phyloP scores from a whole-genome alignment of 2,797 vertebrate genomes.

The Acanthurus leucopareius region DNA sequence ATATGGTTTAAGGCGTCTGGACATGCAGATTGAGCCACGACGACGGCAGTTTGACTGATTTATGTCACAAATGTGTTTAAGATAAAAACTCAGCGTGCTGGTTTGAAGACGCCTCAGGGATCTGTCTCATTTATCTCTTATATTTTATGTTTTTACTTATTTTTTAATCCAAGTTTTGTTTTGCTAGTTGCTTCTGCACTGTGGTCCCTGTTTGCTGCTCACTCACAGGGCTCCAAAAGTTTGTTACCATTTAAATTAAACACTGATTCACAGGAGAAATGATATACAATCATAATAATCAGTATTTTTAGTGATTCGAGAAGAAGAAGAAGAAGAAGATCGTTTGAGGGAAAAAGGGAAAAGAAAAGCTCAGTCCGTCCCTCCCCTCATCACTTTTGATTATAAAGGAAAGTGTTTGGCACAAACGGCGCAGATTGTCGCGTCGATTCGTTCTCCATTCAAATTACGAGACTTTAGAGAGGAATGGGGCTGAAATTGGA shows the following conservation, averaged over 20 bases:
- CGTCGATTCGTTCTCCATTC: conserved; percentile 25
- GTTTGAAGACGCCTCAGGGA: background rate
- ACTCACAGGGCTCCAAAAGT: no score
- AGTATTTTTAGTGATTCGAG: no score
- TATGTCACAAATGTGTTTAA: background rate
- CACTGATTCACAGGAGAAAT: no score
- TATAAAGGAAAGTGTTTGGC: conserved; percentile 19
- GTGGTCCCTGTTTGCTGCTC: no score
- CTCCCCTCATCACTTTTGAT: conserved; percentile 6
- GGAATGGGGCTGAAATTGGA: background rate
- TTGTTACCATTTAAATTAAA: no score
- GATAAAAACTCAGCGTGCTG: background rate
- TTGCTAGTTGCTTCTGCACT: no score
- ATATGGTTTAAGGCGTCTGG: background rate
- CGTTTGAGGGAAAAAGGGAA: conserved; percentile 2
- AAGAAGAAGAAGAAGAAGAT: no score
- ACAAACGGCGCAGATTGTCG: conserved; percentile 17
- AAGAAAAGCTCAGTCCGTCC: background rate
- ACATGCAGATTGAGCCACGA: background rate
- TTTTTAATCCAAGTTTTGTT: no score
- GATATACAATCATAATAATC: no score
- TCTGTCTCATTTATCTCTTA: no score
- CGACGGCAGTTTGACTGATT: background rate
- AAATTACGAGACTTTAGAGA: conserved; percentile 22
- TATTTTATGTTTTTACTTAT: no score